Evolutionary conservation across 2,888 invertebrate genomes (phyloP), one percentile per base, ranked within the genome.

Genomic region (Linnaemya vulpina): DNA sequence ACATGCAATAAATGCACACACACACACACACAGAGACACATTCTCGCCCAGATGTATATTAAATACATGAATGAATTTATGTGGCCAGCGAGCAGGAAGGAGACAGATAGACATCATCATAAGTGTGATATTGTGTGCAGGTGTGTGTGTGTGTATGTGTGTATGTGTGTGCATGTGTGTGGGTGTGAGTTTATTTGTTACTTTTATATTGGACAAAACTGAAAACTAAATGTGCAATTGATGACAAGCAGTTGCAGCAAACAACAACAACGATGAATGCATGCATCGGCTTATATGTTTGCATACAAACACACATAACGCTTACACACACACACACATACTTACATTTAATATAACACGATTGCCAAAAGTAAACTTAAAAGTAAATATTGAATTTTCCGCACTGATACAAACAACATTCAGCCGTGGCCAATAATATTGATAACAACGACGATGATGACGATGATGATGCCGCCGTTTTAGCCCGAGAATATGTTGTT

Each of bases 221-320:
- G 81, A 68, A 86, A 85, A 83, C 80, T 78, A 86, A 87, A 86
- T 86, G 87, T 80, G 84, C 82, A 84, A 78, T 87, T 87, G 84
- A 83, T 81, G 85, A 87, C 88, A 88, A 84, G 43, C 63, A 81
- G 20, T 62, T 65, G 63, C 77, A 65, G 17, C 65, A 73, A 63
- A 40, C 11, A 63, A 55, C 11, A 70, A 55, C 53, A 82, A 46
- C 53, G 60, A 51, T 43, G 38, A 62, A 76, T 60, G 73, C 22
- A 35, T 70, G 46, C 58, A 55, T 62, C 38, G 20, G 40, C 40
- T 62, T 20, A 38, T 60, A 11, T 35, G 17, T 60, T 38, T 38
- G 8, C 38, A 38, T 38, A 38, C 38, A 38, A 38, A 38, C 38
- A 38, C 5, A 20, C n/a, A 35, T 0, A n/a, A 9, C 8, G 25